Evolutionary conservation across 1,140 invertebrate species (phyloP), one percentile per base, ranked within the genome.

Genomic region (Araneus ventricosus): DNA sequence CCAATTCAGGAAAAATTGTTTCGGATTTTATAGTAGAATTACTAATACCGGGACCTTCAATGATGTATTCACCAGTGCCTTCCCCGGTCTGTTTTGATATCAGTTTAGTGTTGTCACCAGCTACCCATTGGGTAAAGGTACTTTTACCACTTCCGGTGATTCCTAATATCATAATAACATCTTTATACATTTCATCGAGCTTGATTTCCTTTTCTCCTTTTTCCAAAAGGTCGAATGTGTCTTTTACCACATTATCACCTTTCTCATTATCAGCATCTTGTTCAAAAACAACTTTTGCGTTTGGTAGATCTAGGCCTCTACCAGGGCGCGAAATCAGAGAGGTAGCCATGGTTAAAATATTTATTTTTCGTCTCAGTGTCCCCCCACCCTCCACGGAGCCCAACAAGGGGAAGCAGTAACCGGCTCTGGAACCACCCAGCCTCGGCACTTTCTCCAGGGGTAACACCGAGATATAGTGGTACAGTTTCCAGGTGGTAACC

Each of bases 101-200:
- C 20, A 86, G 20, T 59, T 34, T 86, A 20, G 6, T 10, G 20
- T 86, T 59, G 30, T 86, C 84, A 3, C 84, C 84, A 34, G 52
- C 84, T 4, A 86, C 34, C 84, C 84, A 86, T 34, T 86, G 84
- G 6, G 45, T 34, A 37, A 86, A 86, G 27, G 84, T 37, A 59
- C n/a, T 59, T n/a, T 86, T 86, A 5, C 84, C 84, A 10, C 37
- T 61, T 39, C 84, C 84, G 0, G 84, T 86, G 30, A 30, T 59
- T 14, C 84, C 84, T 8, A 86, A 30, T 0, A 86, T 20, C n/a
- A 86, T 1, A 61, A 59, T 22, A 0, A 61, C 84, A 2, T 59
- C 22, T 37, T 59, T 86, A 10, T 34, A 27, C 0, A 61, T 20
- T 1, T 61, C 45, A 7, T 4, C 24, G 8, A 86, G 27, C 14